Evolutionary conservation across 2,888 invertebrate species (phyloP).

Genomic region (Mimas tiliae): DNA sequence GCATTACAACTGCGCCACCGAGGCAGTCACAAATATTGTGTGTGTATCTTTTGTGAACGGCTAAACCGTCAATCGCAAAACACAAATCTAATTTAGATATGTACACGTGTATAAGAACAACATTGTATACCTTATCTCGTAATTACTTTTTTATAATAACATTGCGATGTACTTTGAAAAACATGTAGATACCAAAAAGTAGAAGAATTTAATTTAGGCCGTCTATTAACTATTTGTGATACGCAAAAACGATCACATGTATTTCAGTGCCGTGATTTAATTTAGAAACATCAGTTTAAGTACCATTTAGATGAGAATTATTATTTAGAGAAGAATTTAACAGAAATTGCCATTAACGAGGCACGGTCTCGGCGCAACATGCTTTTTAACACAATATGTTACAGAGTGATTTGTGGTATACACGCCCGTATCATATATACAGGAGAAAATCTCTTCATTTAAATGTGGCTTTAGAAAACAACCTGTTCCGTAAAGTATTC

Average conservation of each 20-base stretch:
- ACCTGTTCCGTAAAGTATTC: not conserved
- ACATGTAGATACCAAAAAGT: not conserved
- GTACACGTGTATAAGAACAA: not conserved
- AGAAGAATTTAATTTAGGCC: not conserved
- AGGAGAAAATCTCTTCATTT: too few relatives aligned
- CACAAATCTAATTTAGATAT: not conserved
- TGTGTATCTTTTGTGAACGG: not conserved
- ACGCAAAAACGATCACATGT: not conserved
- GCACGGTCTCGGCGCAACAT: too few relatives aligned
- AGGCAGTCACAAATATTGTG: too few relatives aligned
- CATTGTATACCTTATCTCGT: conserved; percentile 1
- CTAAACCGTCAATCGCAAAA: not conserved
- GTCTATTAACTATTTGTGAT: not conserved
- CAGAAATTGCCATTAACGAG: too few relatives aligned
- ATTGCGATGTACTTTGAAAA: conserved; percentile 6
- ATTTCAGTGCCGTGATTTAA: not conserved
- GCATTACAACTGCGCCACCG: too few relatives aligned
- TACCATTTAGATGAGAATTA: not conserved
- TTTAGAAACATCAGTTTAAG: not conserved
- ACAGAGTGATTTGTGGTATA: too few relatives aligned
- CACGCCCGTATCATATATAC: too few relatives aligned
- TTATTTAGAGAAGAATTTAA: too few relatives aligned
- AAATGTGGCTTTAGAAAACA: too few relatives aligned
- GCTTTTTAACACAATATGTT: too few relatives aligned
- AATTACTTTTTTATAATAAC: conserved; percentile 9